These are phyloP conservation scores for Enteromius fasciolatus DNA, from an alignment of 2,797 vertebrate species.

Conservation along the genomic window DNA sequence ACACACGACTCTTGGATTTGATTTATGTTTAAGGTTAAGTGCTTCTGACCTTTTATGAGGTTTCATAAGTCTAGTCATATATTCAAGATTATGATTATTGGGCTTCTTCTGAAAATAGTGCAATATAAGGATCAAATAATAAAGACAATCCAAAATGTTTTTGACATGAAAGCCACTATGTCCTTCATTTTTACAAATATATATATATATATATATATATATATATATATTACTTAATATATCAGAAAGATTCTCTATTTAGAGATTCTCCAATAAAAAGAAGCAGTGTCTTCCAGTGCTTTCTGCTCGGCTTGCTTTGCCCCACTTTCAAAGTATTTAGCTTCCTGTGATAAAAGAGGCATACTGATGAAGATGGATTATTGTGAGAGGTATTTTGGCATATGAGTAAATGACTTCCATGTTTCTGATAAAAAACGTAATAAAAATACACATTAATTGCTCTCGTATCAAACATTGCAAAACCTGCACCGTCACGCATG, in stretches of 20 bases:
- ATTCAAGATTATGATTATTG: neutral
- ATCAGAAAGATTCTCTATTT: neutral
- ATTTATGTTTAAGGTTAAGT: neutral
- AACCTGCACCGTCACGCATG: neutral
- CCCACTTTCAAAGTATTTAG: slow-evolving; percentile 11
- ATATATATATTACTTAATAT: neutral
- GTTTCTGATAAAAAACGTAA: neutral
- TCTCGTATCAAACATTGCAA: neutral
- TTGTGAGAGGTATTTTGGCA: neutral
- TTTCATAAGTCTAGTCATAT: slow-evolving; percentile 2
- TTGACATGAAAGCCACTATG: neutral
- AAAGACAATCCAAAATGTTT: neutral
- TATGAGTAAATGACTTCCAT: neutral
- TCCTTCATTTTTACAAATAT: neutral
- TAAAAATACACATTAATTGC: neutral
- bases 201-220: neutral
- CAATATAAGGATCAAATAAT: neutral
- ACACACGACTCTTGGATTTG: neutral
- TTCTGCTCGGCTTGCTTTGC: neutral
- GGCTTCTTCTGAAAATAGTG: neutral
- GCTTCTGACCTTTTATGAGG: neutral
- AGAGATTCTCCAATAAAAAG: neutral
- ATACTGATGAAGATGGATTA: neutral
- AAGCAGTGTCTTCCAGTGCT: no score
- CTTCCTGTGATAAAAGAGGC: neutral